These are phyloP conservation scores for Stichodactyla helianthus DNA, from an alignment of 64 coral and sea anemone species.

Conservation along the genomic window DNA sequence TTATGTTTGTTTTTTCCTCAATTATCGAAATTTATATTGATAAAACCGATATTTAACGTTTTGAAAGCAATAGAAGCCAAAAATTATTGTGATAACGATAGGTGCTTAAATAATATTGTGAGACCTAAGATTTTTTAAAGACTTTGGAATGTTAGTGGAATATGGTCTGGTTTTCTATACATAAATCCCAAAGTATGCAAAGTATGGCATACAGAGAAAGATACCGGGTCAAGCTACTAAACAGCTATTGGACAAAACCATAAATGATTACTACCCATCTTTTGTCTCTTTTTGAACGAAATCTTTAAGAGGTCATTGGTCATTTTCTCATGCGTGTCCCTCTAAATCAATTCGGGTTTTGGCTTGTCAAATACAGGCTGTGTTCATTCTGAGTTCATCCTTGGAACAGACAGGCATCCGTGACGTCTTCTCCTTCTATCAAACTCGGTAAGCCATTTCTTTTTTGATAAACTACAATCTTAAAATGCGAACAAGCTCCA, in stretches of 20 bases:
- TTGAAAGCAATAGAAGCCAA: background rate
- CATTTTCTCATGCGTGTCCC: constrained; percentile 8
- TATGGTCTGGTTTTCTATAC: background rate
- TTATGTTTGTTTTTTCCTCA: background rate
- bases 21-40: background rate
- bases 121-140: background rate
- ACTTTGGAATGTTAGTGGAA: background rate
- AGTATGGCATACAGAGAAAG: background rate
- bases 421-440: background rate
- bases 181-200: constrained; percentile 7
- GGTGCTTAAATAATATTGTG: background rate
- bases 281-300: background rate
- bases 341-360: background rate
- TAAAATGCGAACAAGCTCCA: background rate
- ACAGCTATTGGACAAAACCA: background rate
- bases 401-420: background rate
- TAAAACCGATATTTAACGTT: background rate
- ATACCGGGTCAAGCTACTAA: background rate
- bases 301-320: background rate
- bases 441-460: background rate
- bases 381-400: constrained; percentile 1
- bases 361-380: background rate
- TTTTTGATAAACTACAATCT: background rate
- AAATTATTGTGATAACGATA: background rate
- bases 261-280: background rate